Base-by-base conservation (phyloP, 2,888 invertebrate genomes). In the Xanthorhoe spadicearia region DNA sequence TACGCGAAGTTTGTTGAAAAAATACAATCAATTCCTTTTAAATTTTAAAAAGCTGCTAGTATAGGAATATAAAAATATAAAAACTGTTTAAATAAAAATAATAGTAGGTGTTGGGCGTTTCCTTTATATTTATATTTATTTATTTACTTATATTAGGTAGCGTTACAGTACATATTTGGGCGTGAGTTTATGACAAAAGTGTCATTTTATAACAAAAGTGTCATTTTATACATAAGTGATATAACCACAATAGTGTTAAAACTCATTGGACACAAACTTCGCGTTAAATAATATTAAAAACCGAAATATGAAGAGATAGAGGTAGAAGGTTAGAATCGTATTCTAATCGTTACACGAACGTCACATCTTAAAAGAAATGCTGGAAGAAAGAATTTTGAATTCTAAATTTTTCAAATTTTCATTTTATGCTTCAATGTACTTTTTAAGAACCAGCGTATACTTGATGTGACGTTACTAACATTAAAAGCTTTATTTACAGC, bases 371-470 rank as follows among this genome's bases (percentile, higher is more conserved):
- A 17, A 48, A 17, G 6, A 17, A 48, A 17, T 48, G 13, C 38
- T 48, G 5, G 48, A 2, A 17, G 17, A 48, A 17, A 48, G 48
- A 48, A 48, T 51, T 53, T 19, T 48, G 59, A 67, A 68, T 66
- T 64, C 54, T 73, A 72, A 23, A 53, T 51, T 52, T 43, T 23
- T 23, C 1, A 23, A 23, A 23, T 51, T 13, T 51, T 23, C 51
- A 51, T 51, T 51, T 51, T 51, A 51, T 51, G 23, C 23, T 48
- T 48, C 51, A 3, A 49, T 28, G 10, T 23, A 13, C 19, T 23
- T 10, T 50, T 19, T n/a, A 51, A 51, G 51, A 19, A 51, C n/a
- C 19, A 23, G 9, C 19, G 23, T 51, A 23, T 51, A 23, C 13
- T 4, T 23, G 51, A 51, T 51, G 51, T 51, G 51, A 19, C 51